Evolutionary conservation across 2,113 vertebrate species (phyloP), one percentile per base, ranked within the genome.

Genomic region (Malurus melanocephalus): DNA sequence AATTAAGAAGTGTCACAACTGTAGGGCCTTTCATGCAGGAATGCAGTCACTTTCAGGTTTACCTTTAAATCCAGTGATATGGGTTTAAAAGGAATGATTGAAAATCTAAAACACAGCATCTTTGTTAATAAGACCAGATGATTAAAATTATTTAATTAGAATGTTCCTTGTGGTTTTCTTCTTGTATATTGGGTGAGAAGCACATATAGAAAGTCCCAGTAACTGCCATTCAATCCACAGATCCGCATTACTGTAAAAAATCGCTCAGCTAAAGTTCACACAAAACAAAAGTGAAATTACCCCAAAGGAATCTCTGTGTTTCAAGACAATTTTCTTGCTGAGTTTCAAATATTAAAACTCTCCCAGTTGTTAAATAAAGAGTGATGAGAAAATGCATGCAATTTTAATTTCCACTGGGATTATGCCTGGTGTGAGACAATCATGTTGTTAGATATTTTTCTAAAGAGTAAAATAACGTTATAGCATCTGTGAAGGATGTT

Each of bases 331-430:
- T 93, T 94, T 94, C 88, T 92, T 73, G 85, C 90, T 65, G 85
- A 91, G 82, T 94, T 92, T 94, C 91, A 94, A 93, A 95, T 95
- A 93, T 91, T 92, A 92, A 94, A 94, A 91, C 76, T 93, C 90
- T 95, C 93, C 82, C 85, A 85, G 93, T 95, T 95, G 94, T 95
- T 95, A 94, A 95, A 96, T 95, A 95, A 93, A 95, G 90, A 94
- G 85, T 83, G 92, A 94, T 94, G 92, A 96, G 93, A 91, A 96
- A 93, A 94, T 91, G 92, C 90, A 88, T 86, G 80, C 90, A 93
- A 93, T 95, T 94, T 94, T 95, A 95, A 94, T 96, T 94, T 95
- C 95, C 92, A 93, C 90, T 84, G 94, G 94, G 95, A 96, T 88
- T 88, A 83, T 42, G 95, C 80, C 77, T 95, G 83, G 90, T 93